Evolutionary conservation across 2,113 vertebrate genomes (phyloP).

Genomic region (Mustela lutreola): DNA sequence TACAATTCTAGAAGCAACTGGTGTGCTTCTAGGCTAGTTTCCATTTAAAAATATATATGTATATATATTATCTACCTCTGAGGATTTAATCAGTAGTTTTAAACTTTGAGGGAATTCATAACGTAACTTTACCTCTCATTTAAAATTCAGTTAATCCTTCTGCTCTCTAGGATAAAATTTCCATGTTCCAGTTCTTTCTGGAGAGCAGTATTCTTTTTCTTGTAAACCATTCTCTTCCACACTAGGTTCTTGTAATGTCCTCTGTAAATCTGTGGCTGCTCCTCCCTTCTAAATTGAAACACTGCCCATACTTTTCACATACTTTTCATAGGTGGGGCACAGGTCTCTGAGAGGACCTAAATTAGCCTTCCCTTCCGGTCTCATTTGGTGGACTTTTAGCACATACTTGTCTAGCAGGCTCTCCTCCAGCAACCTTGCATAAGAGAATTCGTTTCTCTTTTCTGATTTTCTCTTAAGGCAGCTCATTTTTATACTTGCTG

Average conservation of each 20-base stretch:
- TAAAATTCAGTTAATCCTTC: conserved; percentile 33
- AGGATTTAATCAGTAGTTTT: background rate
- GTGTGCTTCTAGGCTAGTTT: background rate
- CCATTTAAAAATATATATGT: background rate
- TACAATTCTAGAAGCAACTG: conserved; percentile 36
- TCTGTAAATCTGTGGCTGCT: background rate
- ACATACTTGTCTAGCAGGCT: background rate
- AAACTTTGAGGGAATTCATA: background rate
- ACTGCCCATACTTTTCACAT: background rate
- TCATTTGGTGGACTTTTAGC: background rate
- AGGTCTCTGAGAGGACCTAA: background rate
- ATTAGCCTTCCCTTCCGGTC: background rate
- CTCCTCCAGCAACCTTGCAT: background rate
- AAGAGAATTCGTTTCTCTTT: background rate
- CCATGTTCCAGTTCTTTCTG: background rate
- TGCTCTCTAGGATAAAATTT: background rate
- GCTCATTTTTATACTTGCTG: background rate
- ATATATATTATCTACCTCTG: background rate
- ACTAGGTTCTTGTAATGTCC: background rate
- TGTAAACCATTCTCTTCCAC: background rate
- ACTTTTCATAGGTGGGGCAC: background rate
- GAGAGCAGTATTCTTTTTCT: background rate
- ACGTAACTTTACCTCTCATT: conserved; percentile 4
- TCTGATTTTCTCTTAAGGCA: background rate
- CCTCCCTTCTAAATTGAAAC: conserved; percentile 31